Percentiles rank a stretch among this genome's conserved stretches.
These are phyloP conservation scores for Corythornis leucogaster DNA, from an alignment of 2,797 vertebrate genomes.

Conservation along the genomic window DNA sequence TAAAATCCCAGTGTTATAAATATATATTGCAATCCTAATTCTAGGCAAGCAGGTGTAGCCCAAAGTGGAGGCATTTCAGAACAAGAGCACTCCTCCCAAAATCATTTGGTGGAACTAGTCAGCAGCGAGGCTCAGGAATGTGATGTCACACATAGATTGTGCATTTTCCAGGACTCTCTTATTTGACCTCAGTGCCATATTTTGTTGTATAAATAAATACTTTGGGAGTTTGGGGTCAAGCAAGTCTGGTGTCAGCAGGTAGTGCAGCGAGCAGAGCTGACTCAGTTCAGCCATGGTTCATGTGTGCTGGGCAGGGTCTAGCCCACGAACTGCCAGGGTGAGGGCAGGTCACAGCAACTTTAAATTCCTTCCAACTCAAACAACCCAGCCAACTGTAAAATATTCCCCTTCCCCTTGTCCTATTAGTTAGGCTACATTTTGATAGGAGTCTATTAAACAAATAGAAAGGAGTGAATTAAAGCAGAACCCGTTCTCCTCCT, in stretches of 20 bases:
- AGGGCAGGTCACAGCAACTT: neutral
- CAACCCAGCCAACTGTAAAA: neutral
- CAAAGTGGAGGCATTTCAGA: neutral
- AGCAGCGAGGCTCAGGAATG: neutral
- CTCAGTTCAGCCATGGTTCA: neutral
- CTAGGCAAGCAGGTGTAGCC: neutral
- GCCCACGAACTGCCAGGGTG: neutral
- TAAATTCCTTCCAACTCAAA: neutral
- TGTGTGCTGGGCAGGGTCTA: neutral
- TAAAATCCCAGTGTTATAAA: neutral
- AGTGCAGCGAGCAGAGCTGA: neutral
- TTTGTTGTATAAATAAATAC: slow-evolving; percentile 1
- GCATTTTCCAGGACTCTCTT: neutral
- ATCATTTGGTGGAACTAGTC: neutral
- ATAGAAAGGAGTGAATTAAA: neutral
- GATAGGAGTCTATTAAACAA: neutral
- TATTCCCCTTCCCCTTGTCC: neutral
- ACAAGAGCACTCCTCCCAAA: neutral
- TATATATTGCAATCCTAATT: neutral
- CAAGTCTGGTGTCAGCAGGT: neutral
- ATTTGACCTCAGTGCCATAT: neutral
- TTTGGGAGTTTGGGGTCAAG: neutral
- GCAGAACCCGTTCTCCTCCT: neutral
- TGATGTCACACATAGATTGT: neutral
- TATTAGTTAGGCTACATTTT: neutral